Conservation (phyloP, 2,888 invertebrate genomes). For the Catocala sponsa region DNA sequence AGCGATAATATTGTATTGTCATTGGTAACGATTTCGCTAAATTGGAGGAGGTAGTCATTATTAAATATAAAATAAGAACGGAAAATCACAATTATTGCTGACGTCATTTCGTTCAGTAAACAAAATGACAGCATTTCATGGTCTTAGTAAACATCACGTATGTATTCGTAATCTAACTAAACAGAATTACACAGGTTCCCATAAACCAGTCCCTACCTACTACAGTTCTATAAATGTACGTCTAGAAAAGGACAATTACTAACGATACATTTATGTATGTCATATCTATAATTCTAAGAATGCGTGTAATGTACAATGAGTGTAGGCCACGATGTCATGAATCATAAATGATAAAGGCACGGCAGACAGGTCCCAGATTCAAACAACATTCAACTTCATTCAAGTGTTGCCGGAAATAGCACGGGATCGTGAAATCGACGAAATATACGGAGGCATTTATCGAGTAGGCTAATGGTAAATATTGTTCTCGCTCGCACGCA, state of each 20-base stretch:
- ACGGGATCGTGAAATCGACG: constrained; percentile 39
- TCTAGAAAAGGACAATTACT: not conserved
- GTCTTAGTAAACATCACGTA: not conserved
- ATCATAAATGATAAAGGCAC: constrained; percentile 42
- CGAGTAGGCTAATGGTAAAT: constrained; percentile 43
- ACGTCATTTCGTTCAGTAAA: constrained; percentile 1
- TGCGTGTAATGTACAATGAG: constrained; percentile 30
- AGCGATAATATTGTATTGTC: constrained; percentile 47
- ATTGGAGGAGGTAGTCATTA: constrained; percentile 16
- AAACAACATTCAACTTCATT: constrained; percentile 37
- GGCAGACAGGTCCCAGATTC: constrained; percentile 32
- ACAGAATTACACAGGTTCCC: not conserved
- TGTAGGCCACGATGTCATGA: constrained; percentile 49
- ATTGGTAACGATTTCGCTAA: constrained; percentile 35
- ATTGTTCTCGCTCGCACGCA: constrained; percentile 39
- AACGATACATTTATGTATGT: not conserved
- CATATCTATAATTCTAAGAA: constrained; percentile 35
- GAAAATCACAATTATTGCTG: constrained; percentile 14
- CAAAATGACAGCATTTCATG: not conserved
- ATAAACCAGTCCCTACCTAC: not conserved
- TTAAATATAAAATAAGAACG: constrained; percentile 20
- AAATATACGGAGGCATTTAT: constrained; percentile 50
- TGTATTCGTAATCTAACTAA: not conserved
- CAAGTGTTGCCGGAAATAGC: constrained; percentile 61
- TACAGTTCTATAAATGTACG: not conserved